Evolutionary conservation across 2,113 vertebrate species (phyloP).

Genomic region (Cynopterus brachyotis): DNA sequence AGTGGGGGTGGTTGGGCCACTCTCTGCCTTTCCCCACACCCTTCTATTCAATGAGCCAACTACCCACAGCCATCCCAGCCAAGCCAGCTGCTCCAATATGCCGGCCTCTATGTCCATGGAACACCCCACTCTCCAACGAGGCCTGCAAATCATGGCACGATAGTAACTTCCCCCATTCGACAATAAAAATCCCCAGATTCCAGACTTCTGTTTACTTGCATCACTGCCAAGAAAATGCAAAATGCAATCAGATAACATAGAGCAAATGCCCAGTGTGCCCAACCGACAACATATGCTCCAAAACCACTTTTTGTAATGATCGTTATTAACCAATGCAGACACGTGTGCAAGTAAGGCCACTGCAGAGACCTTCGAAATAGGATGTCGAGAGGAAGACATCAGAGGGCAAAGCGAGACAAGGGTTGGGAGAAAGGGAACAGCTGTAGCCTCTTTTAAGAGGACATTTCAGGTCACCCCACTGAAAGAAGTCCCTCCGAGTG

Average conservation of each 20-base stretch:
- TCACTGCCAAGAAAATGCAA: not conserved
- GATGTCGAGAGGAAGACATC: not conserved
- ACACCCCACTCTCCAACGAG: not conserved
- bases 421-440: constrained; percentile 13
- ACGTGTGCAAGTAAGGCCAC: not conserved
- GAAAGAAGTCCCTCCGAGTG: constrained; percentile 42
- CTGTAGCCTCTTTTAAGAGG: constrained; percentile 36
- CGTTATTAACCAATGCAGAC: not conserved
- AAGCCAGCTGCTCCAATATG: not conserved
- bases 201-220: not conserved
- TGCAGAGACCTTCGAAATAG: not conserved
- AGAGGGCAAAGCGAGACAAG: not conserved
- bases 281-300: not conserved
- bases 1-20: not conserved
- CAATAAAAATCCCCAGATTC: not conserved
- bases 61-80: not conserved
- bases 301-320: not conserved
- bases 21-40: not conserved
- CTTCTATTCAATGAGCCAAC: not conserved
- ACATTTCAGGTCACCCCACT: constrained; percentile 54
- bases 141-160: not conserved
- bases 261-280: not conserved
- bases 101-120: not conserved
- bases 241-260: not conserved
- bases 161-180: not conserved